These are phyloP conservation scores for Lymantria monacha DNA, from an alignment of 2,888 invertebrate species.

Conservation along the genomic window DNA sequence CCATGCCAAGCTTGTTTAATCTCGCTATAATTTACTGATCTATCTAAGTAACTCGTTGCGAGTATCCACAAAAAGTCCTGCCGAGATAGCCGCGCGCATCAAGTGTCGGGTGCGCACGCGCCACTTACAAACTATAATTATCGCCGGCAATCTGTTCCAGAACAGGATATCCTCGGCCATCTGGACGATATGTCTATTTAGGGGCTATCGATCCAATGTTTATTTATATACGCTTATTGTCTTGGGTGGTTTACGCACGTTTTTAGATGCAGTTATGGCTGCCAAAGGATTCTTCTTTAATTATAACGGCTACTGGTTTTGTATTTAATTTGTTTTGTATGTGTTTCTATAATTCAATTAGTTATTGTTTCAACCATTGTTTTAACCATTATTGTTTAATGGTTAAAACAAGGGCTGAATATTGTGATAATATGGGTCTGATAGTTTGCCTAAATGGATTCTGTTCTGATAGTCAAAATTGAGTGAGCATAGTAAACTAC, in stretches of 20 bases:
- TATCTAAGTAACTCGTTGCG: neutral
- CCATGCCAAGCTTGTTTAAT: no score
- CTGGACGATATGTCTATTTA: conserved; percentile 64
- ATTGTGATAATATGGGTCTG: no score
- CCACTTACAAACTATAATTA: conserved; percentile 67
- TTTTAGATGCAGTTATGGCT: conserved; percentile 6
- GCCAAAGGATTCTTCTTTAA: conserved; percentile 7
- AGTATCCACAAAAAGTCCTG: neutral
- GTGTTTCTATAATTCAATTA: no score
- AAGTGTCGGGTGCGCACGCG: conserved; percentile 42
- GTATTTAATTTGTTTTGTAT: neutral
- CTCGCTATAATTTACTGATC: neutral
- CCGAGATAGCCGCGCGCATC: conserved; percentile 15
- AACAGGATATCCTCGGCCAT: conserved; percentile 79
- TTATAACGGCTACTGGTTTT: conserved; percentile 15
- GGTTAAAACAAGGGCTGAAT: no score
- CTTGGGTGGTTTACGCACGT: conserved; percentile 28
- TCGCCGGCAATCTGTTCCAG: conserved; percentile 64
- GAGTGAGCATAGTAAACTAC: no score
- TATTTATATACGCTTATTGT: conserved; percentile 51
- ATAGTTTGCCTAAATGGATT: no score
- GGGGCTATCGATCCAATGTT: conserved; percentile 40
- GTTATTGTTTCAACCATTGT: no score
- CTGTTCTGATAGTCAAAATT: no score
- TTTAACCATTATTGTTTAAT: no score